Base-by-base conservation (phyloP, 2,797 vertebrate genomes). In the Steatocranus sp. region DNA sequence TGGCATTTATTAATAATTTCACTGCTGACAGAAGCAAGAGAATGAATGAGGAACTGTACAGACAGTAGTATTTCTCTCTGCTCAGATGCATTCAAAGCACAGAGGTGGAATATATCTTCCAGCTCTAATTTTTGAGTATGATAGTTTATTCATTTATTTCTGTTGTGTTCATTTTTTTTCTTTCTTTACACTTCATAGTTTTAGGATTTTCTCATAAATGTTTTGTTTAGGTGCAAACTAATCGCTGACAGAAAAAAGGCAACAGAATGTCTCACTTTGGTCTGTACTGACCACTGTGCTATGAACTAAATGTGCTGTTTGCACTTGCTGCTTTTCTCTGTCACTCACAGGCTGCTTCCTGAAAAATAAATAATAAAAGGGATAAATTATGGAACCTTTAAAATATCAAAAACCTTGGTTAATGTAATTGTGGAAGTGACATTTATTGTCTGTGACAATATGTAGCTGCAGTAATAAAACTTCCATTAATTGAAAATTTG, bases 1-100 rank as follows among this genome's bases (percentile, higher is more conserved):
- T 18, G 54, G 5, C 48, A 32, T 81, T 30, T 76, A 43, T 76
- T 48, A 49, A 41, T 63, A 58, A 32, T 76, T 66, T 81, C 23
- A 46, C 34, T 61, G 56, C 56, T 61, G 54, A 61, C 6, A 61
- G 56, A 61, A 51, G 17, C 23, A 30, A 46, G 17, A 54, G 61
- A 18, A 30, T 63, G 43, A 63, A 61, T 51, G 43, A 15, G 32
- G 14, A 78, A 5, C 48, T n/a, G 11, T 51, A 46, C 23, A 70
- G 41, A 41, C 17, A 41, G 48, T 25, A 51, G 34, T 46, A 30
- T 30, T 4, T 34, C 36, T 63, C 27, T 66, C 20, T 38, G 30
- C 14, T 46, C 46, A 51, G 58, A 66, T 34, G 43, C n/a, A 4
- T 4, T 32, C 38, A 54, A 73, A 66, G 1, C 5, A 41, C 0